These are phyloP conservation scores for Drosophila parvula DNA, from an alignment of 1,140 invertebrate genomes.

Conservation along the genomic window DNA sequence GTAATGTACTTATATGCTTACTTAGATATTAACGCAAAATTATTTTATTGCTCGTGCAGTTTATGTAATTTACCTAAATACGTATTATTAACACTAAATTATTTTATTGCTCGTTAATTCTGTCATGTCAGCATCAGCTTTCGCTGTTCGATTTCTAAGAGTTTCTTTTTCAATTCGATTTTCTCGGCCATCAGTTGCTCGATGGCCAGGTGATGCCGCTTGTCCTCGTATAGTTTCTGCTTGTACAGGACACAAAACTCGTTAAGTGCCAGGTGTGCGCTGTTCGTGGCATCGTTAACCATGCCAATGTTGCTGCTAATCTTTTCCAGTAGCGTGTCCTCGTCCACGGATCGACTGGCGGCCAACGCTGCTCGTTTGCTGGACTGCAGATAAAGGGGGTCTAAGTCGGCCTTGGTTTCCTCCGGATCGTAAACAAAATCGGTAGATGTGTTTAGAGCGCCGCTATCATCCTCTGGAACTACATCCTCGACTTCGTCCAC, in stretches of 20 bases:
- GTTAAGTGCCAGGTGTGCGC: conserved; percentile 40
- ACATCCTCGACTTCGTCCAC: conserved; percentile 70
- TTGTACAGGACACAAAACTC: conserved; percentile 67
- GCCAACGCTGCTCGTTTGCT: conserved; percentile 28
- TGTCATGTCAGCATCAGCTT: conserved; percentile 58
- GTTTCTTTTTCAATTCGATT: conserved; percentile 63
- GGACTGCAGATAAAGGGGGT: conserved; percentile 62
- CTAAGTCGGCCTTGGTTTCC: conserved; percentile 57
- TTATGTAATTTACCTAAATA: too few relatives aligned
- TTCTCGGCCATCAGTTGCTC: conserved; percentile 69
- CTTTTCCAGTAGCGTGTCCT: conserved; percentile 45
- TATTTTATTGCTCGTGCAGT: neutral
- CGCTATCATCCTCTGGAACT: conserved; percentile 64
- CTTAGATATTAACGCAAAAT: neutral
- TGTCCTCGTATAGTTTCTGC: conserved; percentile 62
- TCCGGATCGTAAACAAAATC: conserved; percentile 63
- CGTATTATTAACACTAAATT: conserved; percentile 6
- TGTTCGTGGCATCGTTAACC: conserved; percentile 43
- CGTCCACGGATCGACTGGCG: conserved; percentile 20
- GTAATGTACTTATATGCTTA: neutral
- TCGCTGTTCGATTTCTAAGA: conserved; percentile 64
- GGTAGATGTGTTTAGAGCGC: conserved; percentile 44
- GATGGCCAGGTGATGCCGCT: conserved; percentile 56
- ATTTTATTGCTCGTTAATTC: neutral
- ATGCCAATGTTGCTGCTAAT: conserved; percentile 42